These are phyloP conservation scores for Drosophila kohkoa DNA, from an alignment of 1,140 invertebrate species.

Conservation along the genomic window DNA sequence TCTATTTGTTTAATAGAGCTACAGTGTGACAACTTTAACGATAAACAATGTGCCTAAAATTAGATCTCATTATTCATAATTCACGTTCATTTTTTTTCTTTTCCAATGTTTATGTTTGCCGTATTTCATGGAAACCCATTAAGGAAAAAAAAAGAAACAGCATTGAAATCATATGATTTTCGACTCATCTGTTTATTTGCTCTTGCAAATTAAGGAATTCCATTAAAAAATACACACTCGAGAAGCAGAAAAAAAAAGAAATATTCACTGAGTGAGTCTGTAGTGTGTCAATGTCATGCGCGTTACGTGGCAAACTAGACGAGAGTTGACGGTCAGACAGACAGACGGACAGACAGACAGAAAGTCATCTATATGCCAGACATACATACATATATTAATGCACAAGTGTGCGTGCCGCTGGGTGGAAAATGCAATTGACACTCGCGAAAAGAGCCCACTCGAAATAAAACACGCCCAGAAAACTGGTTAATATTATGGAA, in stretches of 20 bases:
- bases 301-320: conserved; percentile 25
- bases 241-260: conserved; percentile 8
- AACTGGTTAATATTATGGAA: conserved; percentile 56
- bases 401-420: neutral
- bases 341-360: neutral
- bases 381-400: neutral
- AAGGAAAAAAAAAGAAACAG: neutral
- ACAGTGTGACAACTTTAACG: conserved; percentile 13
- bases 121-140: neutral
- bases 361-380: neutral
- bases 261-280: conserved; percentile 17
- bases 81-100: neutral
- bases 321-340: conserved; percentile 13
- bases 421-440: conserved; percentile 65
- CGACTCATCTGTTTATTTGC: conserved; percentile 23
- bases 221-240: conserved; percentile 2
- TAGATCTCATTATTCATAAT: conserved; percentile 34
- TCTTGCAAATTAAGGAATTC: conserved; percentile 16
- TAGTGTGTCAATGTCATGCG: conserved; percentile 32
- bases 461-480: conserved; percentile 26
- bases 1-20: neutral
- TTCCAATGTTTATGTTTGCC: conserved; percentile 14
- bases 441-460: conserved; percentile 55
- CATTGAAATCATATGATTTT: conserved; percentile 1
- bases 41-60: conserved; percentile 36